Base-by-base conservation (phyloP, 1,140 invertebrate species). In the Drosophila funebris region DNA sequence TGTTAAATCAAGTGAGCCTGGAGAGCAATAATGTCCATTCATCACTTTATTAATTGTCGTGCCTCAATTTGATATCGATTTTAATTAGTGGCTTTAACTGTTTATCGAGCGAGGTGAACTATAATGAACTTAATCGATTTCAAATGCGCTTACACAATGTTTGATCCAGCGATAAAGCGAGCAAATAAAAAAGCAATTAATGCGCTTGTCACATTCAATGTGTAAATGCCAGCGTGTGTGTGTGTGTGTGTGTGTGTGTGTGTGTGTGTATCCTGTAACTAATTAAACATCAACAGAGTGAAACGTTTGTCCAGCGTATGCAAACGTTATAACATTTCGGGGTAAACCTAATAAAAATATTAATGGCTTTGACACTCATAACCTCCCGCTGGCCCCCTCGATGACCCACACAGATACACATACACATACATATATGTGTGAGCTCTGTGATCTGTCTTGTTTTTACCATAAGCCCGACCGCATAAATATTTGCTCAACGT, bases 301-400 rank as follows among this genome's bases (percentile, higher is more conserved):
- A 29, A 27, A 57, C 60, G 33, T 66, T 61, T 66, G 58, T 31
- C 50, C 50, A 52, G 50, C 52, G 46, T 46, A 52, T 14, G 54
- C 43, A 73, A 64, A 63, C 52, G 74, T 60, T 41, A 39, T 44
- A 60, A 53, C 57, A 68, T 39, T 56, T 46, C 61, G 63, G n/a
- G 29, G 63, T 61, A 64, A 78, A 78, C 67, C 72, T 57, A 71
- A 78, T 78, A 75, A 78, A 78, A 75, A 78, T 75, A 78, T 78
- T 66, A 78, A 75, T 71, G 48, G 48, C 54, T 27, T 66, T 46
- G 24, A 71, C 48, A 67, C 54, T 44, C 44, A 31, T 24, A 18
- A 20, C 4, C n/a, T 8, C 2, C 5, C 5, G 0, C 14, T 13
- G 22, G 22, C n/a, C 18, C 8, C 3, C 13, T 13, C 43, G n/a